phyloP scores from a whole-genome alignment of 2,113 vertebrate species.

The Isichthys henryi region DNA sequence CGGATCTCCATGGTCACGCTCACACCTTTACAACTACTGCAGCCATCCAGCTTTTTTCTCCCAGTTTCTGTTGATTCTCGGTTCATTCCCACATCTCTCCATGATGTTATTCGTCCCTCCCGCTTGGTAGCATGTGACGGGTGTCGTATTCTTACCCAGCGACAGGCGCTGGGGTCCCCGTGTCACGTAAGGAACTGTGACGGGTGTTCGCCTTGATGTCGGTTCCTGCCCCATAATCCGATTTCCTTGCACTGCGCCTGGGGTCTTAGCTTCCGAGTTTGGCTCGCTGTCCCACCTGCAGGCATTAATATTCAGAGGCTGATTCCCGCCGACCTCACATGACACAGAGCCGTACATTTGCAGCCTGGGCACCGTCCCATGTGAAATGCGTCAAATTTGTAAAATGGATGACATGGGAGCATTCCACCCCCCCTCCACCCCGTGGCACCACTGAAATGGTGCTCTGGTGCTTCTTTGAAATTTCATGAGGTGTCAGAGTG shows the following conservation, averaged over 20 bases:
- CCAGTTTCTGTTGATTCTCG: too few species aligned
- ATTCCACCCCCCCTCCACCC: neutral
- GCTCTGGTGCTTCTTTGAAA: neutral
- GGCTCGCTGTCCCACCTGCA: neutral
- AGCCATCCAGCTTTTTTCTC: too few species aligned
- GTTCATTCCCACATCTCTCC: neutral
- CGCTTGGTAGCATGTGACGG: neutral
- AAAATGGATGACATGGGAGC: conserved; percentile 1
- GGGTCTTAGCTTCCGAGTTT: too few species aligned
- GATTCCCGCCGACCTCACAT: neutral
- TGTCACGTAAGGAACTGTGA: neutral
- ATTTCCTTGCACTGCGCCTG: neutral
- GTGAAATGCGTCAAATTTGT: neutral
- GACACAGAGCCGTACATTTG: neutral
- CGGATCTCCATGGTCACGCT: neutral
- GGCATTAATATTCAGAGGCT: neutral
- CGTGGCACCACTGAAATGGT: neutral
- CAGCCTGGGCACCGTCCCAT: neutral
- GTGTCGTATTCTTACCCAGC: neutral
- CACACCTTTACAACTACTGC: neutral
- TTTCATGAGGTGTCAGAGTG: neutral
- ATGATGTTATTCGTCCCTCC: neutral
- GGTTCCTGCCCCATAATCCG: too few species aligned
- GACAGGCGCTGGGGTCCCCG: neutral
- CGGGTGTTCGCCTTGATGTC: too few species aligned